Evolutionary conservation across 2,888 invertebrate genomes (phyloP), one percentile per base, ranked within the genome.

Genomic region (Barypeithes pellucidus): DNA sequence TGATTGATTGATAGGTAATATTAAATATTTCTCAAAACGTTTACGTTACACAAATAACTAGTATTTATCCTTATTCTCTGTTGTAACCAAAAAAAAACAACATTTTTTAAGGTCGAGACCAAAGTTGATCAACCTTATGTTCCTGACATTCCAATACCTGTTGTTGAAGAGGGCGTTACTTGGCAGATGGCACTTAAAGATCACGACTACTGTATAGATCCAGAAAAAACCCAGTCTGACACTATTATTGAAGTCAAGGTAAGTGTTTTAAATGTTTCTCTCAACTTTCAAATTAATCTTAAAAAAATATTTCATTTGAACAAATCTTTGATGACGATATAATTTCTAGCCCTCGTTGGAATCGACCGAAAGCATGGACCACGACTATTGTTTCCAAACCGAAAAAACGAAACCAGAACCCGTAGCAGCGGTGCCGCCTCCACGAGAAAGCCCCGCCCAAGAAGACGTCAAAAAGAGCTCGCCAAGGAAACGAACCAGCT

Each of bases 201-300:
- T 84, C 94, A 95, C 80, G 94, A 95, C 85, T 94, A 95, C 82
- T 93, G 91, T 80, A 86, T 90, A 2, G 82, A 86, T 16, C 84
- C 85, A 54, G 80, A 77, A 22, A 78, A 81, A 71, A 67, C 80
- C 62, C 76, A 60, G 7, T 75, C 75, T 67, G 74, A 82, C 75
- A 81, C 77, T 72, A 77, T 79, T 76, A 80, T 76, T 68, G 77
- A 88, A 85, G 79, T 84, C 79, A 67, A 86, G 71, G 73, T 76
- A 11, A 24, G 67, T 57, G 8, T 41, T 43, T 14, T 43, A 41
- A 41, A 41, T 36, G 9, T 36, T 3, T 7, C 2, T 36, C 9
- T 36, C 3, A 24, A 24, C 5, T 24, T 24, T 24, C 5, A 24
- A 24, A 24, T 24, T 24, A 24, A n/a, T n/a, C n/a, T n/a, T 24